Evolutionary conservation across 2,113 vertebrate genomes (phyloP).

Genomic region (Reinhardtius hippoglossoides): DNA sequence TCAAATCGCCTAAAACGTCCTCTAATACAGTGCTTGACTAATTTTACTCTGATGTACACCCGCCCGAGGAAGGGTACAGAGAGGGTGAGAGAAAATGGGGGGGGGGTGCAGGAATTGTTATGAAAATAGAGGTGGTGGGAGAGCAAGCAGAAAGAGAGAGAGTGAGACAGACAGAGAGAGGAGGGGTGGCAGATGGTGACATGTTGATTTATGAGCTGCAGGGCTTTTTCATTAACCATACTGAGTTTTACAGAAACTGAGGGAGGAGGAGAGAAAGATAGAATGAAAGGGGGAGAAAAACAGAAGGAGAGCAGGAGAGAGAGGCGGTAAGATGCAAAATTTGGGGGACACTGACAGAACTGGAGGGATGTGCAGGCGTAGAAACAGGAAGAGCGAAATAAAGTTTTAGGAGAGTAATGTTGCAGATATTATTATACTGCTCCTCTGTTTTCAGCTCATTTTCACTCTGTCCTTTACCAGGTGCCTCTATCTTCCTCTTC

Average conservation of each 20-base stretch:
- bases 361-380: background rate
- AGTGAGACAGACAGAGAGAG: slow-evolving; percentile 43
- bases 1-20: slow-evolving; percentile 39
- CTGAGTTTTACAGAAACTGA: slow-evolving; percentile 72
- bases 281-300: slow-evolving; percentile 7
- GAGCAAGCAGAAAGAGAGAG: slow-evolving; percentile 35
- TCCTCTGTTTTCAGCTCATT: background rate
- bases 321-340: slow-evolving; percentile 30
- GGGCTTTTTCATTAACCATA: slow-evolving; percentile 79
- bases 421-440: slow-evolving; percentile 29
- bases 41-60: slow-evolving; percentile 35
- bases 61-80: slow-evolving; percentile 29
- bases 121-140: slow-evolving; percentile 57
- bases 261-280: slow-evolving; percentile 29
- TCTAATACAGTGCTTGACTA: slow-evolving; percentile 51
- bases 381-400: slow-evolving; percentile 32
- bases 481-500: background rate
- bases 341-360: slow-evolving; percentile 13
- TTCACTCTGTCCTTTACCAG: background rate
- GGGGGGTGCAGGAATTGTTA: slow-evolving; percentile 54
- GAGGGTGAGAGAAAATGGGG: slow-evolving; percentile 32
- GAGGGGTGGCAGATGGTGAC: slow-evolving; percentile 77
- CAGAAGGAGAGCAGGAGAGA: slow-evolving; percentile 17
- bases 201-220: slow-evolving; percentile 81
- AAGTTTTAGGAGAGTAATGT: slow-evolving; percentile 32